Base-by-base conservation (phyloP, 1,140 invertebrate species). In the Pygmarrhopalites habei region DNA sequence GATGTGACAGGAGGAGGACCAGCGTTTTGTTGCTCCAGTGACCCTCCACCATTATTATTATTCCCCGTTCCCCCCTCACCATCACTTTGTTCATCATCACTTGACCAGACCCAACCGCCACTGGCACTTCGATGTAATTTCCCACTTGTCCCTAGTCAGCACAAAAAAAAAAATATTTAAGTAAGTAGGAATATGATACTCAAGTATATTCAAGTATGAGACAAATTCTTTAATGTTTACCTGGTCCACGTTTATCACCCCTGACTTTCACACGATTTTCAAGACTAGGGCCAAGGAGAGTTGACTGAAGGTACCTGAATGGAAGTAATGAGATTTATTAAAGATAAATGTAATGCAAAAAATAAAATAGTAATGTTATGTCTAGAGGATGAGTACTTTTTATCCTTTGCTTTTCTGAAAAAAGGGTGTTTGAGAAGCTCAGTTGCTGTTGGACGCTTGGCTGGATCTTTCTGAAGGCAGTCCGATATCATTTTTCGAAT, bases 21-120 rank as follows among this genome's bases (percentile, higher is more conserved):
- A 35, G 32, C 15, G 5, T 5, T 7, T 7, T 5, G 15, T 35
- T 15, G 5, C 15, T 5, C 32, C 5, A 15, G 5, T 7, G 5
- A 7, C 15, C 32, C 32, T 35, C 5, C 5, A 35, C 5, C 15
- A 35, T 35, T 35, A 7, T 15, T 15, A 7, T 15, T 15, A 35
- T 15, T 35, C 5, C 5, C 5, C 5, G 5, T 35, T 35, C 15
- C 32, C 5, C 32, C 32, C 15, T 35, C 32, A 35, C 32, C 58
- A 35, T 29, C 44, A 49, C 58, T 39, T 19, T 19, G 23, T 19
- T 88, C 84, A 70, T 87, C 85, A 71, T 89, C 92, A 64, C 90
- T 92, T n/a, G 92, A 95, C 93, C 93, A 97, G 19, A 96, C 91
- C 94, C 94, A 98, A 73, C 94, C 91, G 2, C 93, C 93, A n/a